Percentiles rank a stretch among this genome's conserved stretches.
Evolutionary conservation across 1,140 invertebrate species (phyloP).

Genomic region (Drosophila nasuta): DNA sequence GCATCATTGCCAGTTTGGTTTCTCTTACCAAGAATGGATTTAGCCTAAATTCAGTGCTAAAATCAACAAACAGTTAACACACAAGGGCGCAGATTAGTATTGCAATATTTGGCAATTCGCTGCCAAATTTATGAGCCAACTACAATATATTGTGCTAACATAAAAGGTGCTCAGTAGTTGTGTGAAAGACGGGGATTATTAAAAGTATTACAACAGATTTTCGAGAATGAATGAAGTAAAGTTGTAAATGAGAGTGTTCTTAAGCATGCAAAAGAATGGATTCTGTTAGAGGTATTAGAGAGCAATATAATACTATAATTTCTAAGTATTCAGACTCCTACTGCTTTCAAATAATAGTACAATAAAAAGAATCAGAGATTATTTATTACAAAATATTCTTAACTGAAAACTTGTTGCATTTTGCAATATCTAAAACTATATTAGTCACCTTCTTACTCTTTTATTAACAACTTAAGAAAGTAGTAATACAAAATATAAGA

Average conservation of each 20-base stretch:
- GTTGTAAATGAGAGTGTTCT: not conserved
- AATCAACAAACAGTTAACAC: conserved; percentile 69
- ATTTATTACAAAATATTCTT: no score
- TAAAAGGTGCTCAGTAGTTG: not conserved
- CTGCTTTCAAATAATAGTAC: no score
- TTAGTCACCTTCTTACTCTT: no score
- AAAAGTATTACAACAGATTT: not conserved
- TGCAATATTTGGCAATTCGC: conserved; percentile 15
- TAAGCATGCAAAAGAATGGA: no score
- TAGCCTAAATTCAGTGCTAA: conserved; percentile 45
- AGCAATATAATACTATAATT: no score
- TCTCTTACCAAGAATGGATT: conserved; percentile 52
- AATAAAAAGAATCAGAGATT: no score
- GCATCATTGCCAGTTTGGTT: conserved; percentile 13
- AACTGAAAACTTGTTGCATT: no score
- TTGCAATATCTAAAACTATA: no score
- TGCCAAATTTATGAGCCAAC: not conserved
- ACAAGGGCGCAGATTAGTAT: conserved; percentile 14
- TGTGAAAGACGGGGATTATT: not conserved
- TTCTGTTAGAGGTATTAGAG: no score
- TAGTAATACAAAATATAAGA: no score
- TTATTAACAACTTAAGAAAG: no score
- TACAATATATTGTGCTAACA: not conserved
- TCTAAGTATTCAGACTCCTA: no score
- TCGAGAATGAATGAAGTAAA: not conserved